Percentiles rank a stretch among this genome's conserved stretches.
These are phyloP conservation scores for Clepsis dumicolana DNA, from an alignment of 2,888 invertebrate species.

Conservation along the genomic window DNA sequence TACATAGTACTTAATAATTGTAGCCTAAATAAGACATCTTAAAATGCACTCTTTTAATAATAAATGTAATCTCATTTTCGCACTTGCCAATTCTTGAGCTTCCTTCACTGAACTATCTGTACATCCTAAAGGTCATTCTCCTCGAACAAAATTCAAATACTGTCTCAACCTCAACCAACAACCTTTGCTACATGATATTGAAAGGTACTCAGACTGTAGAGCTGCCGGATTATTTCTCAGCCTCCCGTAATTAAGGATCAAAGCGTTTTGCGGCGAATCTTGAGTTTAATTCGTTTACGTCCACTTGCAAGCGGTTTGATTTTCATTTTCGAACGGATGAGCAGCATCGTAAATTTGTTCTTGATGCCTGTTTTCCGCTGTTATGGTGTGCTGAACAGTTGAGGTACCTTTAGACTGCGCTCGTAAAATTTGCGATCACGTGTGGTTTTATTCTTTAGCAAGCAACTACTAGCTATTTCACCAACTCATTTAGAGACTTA, in stretches of 20 bases:
- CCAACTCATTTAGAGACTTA: too few relatives aligned
- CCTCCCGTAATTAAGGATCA: slow-evolving; percentile 41
- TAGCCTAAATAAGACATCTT: too few relatives aligned
- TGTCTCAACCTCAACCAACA: not conserved
- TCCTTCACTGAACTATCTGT: too few relatives aligned
- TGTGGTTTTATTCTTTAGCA: too few relatives aligned
- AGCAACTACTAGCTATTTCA: too few relatives aligned
- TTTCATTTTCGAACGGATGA: not conserved
- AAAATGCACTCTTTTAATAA: too few relatives aligned
- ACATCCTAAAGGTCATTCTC: not conserved
- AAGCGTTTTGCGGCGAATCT: slow-evolving; percentile 36
- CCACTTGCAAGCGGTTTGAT: not conserved
- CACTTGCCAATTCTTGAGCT: too few relatives aligned
- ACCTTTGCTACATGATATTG: slow-evolving; percentile 3
- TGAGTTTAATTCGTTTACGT: slow-evolving; percentile 34
- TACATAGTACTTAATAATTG: too few relatives aligned
- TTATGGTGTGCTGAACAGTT: not conserved
- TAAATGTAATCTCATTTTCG: too few relatives aligned
- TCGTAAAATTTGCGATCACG: too few relatives aligned
- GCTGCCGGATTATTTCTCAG: slow-evolving; percentile 29
- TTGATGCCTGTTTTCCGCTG: not conserved
- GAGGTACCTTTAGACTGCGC: not conserved
- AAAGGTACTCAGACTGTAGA: slow-evolving; percentile 1
- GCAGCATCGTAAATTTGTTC: slow-evolving; percentile 1
- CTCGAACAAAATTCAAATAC: not conserved